Evolutionary conservation across 2,888 invertebrate species (phyloP), one percentile per base, ranked within the genome.

Genomic region (Sarcophaga caerulescens): DNA sequence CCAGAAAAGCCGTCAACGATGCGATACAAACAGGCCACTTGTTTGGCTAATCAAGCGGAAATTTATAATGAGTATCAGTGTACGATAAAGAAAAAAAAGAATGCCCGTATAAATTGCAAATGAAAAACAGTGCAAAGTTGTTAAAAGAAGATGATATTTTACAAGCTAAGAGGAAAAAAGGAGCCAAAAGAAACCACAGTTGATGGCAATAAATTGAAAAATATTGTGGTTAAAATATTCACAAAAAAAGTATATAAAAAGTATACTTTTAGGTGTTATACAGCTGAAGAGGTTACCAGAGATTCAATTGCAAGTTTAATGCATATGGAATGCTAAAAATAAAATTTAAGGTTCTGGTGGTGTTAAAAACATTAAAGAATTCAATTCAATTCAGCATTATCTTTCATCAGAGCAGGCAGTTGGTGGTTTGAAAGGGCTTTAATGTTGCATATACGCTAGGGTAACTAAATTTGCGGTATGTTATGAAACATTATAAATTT

Each of bases 41-140:
- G 90, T 88, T 87, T 85, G 87, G 88, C 87, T 88, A 87, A 89
- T 86, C 89, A 89, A 88, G 88, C 89, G 89, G 88, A 88, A 88
- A 88, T 87, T 86, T 88, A 88, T 88, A 88, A 88, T 88, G 87
- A 88, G 87, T 71, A 87, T 87, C 84, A 14, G 52, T 52, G 52
- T 52, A 35, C 35, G 35, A 8, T 52, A 87, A 84, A 79, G 62
- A 73, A 78, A 77, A 60, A 62, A 81, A 59, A 5, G 6, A 35
- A 35, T 1, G 1, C 14, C 4, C 17, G 8, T 65, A 14, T 21
- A 57, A 19, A 11, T 14, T 75, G 21, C 23, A 68, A 59, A 44
- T 17, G 59, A 62, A 77, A 77, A 77, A 62, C 52, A 68, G 77
- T 45, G 73, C 75, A 47, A 84, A 80, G 69, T 63, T 68, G 47